Evolutionary conservation across 2,797 vertebrate genomes (phyloP).

Genomic region (Chiroxiphia lanceolata): DNA sequence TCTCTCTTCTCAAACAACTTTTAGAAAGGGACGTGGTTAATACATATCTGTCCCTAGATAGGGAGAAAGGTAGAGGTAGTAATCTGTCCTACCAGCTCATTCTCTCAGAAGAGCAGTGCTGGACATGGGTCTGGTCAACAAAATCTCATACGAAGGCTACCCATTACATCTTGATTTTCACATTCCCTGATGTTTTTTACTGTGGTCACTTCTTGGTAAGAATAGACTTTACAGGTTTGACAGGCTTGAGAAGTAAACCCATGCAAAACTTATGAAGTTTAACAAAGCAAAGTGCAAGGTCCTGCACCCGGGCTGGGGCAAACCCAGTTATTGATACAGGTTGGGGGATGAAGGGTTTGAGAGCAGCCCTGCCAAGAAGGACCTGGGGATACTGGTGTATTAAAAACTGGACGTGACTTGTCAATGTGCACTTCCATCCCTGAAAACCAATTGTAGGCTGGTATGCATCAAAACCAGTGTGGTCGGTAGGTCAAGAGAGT

Average conservation of each 20-base stretch:
- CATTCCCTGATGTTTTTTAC: background rate
- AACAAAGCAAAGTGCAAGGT: background rate
- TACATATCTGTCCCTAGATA: background rate
- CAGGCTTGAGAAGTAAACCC: background rate
- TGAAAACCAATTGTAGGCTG: background rate
- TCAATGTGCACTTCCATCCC: background rate
- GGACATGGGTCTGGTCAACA: background rate
- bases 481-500: background rate
- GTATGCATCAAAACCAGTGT: background rate
- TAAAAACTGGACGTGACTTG: background rate
- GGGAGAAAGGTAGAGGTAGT: background rate
- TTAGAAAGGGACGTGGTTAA: background rate
- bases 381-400: rapidly evolving
- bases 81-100: background rate
- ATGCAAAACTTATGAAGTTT: background rate
- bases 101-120: background rate
- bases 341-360: background rate
- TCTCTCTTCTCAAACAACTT: background rate
- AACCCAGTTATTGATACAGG: background rate
- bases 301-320: background rate
- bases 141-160: background rate
- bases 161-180: background rate
- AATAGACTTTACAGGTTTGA: background rate
- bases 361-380: background rate
- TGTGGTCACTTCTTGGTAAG: background rate